phyloP scores from a whole-genome alignment of 2,888 invertebrate species.

The Myopa testacea region DNA sequence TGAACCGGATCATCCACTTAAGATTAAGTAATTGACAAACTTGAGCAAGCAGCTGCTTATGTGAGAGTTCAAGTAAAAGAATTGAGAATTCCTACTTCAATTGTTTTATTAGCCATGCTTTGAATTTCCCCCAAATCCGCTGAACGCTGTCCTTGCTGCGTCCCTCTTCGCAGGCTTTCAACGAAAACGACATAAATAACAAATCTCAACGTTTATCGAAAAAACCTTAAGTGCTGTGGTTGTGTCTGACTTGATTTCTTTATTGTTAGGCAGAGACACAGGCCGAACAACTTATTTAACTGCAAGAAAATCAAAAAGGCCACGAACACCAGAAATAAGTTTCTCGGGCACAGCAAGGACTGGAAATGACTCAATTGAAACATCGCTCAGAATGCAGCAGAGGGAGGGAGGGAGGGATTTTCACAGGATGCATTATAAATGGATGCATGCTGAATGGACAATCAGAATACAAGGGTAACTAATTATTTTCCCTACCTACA shows the following conservation, averaged over 20 bases:
- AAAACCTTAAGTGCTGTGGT: conserved; percentile 48
- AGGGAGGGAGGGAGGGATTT: background rate
- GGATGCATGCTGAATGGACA: conserved; percentile 4
- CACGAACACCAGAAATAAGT: conserved; percentile 41
- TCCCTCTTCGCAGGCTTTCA: background rate
- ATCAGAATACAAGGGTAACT: conserved; percentile 37
- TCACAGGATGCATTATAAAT: conserved; percentile 38
- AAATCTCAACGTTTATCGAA: conserved; percentile 33
- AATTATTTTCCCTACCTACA: background rate
- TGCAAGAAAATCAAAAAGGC: background rate
- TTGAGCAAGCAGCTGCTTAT: conserved; percentile 9
- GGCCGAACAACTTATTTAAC: conserved; percentile 35
- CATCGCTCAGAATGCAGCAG: background rate
- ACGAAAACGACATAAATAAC: conserved; percentile 33
- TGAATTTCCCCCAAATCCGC: background rate
- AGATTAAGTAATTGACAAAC: conserved; percentile 21
- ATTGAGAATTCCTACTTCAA: conserved; percentile 41
- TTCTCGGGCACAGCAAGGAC: conserved; percentile 40
- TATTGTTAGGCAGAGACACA: conserved; percentile 41
- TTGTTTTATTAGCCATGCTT: conserved; percentile 32
- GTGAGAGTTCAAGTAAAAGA: background rate
- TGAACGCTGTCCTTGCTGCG: background rate
- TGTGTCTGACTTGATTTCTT: conserved; percentile 49
- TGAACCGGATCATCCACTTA: conserved; percentile 22
- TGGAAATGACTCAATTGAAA: conserved; percentile 57